Base-by-base conservation (phyloP, 2,888 invertebrate genomes). In the Ellobium chinense region DNA sequence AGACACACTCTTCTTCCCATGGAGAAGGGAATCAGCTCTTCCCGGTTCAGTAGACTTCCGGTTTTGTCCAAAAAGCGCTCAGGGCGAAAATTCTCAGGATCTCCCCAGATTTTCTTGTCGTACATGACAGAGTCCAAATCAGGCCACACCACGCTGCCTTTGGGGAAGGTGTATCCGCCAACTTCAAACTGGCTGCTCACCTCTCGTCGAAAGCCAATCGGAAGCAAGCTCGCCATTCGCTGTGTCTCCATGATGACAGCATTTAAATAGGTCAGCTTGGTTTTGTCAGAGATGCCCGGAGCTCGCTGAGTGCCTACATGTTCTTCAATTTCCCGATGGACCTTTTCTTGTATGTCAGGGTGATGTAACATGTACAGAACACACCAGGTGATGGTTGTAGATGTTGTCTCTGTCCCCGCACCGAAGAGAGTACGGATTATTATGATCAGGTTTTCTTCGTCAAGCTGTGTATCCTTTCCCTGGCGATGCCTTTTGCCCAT, bases 361-460 rank as follows among this genome's bases (percentile, higher is more conserved):
- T 97, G 95, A 66, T 95, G 94, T 9, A 96, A 97, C 91, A 97
- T 95, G 88, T 97, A 94, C 84, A 96, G 96, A 4, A 97, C 94
- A 83, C 96, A 96, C 94, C 97, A 97, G 90, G 96, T 96, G 83
- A 97, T 96, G 1, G 96, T 97, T 27, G 97, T 96, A 21, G 96
- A 95, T 0, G 96, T 96, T 1, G 96, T 96, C 88, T 96, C 96
- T 90, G 86, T 82, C 1, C 78, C 78, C 24, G 78, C 78, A 7
- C 21, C 29, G 27, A 78, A 78, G 2, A 78, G 31, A 18, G 60
- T 69, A 18, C 66, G 34, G 27, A 78, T 78, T 5, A 78, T 24
- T 0, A 69, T 69, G 0, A 62, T 34, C 18, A 78, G 34, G 39
- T 78, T 78, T 0, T 27, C 31, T 24, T 78, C 69, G 31, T 62